phyloP scores from a whole-genome alignment of 1,140 invertebrate species.

The Araneus ventricosus region DNA sequence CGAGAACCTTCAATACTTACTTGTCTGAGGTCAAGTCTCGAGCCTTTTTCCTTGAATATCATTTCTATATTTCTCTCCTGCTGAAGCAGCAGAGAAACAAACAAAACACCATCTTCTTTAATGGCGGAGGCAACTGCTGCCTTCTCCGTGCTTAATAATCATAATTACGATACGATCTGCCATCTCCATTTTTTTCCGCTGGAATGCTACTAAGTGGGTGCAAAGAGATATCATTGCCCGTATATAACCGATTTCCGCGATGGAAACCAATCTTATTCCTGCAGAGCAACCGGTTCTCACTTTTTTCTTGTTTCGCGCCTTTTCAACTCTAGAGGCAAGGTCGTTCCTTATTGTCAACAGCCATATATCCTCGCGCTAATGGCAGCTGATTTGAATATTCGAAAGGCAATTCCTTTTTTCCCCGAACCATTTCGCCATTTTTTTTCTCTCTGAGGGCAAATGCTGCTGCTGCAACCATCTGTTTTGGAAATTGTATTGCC shows the following conservation, averaged over 20 bases:
- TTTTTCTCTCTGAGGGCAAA: not conserved
- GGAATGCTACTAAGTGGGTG: not conserved
- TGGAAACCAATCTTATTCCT: not conserved
- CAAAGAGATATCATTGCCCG: constrained; percentile 14
- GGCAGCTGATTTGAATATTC: constrained; percentile 10
- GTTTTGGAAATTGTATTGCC: not conserved
- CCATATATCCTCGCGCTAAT: constrained; percentile 12
- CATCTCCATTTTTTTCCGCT: not conserved
- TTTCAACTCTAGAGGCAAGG: not conserved
- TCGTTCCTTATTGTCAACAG: not conserved
- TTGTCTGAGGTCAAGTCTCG: too few relatives aligned
- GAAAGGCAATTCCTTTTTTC: not conserved
- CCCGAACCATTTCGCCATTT: not conserved
- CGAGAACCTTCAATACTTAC: too few relatives aligned
- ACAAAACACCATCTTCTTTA: not conserved
- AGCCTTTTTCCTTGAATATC: too few relatives aligned
- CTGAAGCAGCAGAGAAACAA: too few relatives aligned
- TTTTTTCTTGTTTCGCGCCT: not conserved
- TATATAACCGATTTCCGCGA: constrained; percentile 3
- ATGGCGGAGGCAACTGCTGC: not conserved
- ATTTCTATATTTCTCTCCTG: too few relatives aligned
- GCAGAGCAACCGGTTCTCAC: not conserved
- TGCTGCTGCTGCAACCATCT: not conserved
- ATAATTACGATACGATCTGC: not conserved
- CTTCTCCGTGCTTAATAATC: not conserved